A percentile compares a stretch with the other conserved stretches of the same genome.
phyloP scores from a whole-genome alignment of 1,140 invertebrate species.

The Zaprionus lachaisei region DNA sequence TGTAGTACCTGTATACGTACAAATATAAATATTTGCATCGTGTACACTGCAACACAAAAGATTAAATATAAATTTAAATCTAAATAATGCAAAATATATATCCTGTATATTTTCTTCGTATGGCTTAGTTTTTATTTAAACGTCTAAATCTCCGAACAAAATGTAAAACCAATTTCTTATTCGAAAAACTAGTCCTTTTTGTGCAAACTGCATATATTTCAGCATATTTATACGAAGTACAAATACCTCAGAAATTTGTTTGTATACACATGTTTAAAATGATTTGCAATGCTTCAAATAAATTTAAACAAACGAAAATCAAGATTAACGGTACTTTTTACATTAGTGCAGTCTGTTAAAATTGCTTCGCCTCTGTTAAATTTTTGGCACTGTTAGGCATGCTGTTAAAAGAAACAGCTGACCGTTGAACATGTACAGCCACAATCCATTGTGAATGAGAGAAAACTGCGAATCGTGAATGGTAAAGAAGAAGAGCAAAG shows the following conservation, averaged over 20 bases:
- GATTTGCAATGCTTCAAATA: background rate
- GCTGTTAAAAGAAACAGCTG: conserved; percentile 28
- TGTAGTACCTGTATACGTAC: conserved; percentile 51
- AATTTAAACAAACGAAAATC: background rate
- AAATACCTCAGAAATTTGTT: background rate
- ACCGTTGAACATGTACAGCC: conserved; percentile 34
- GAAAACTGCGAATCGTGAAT: conserved; percentile 7
- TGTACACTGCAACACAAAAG: conserved; percentile 8
- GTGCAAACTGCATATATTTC: too few relatives aligned
- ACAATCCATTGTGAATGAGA: conserved; percentile 30
- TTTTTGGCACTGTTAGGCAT: background rate
- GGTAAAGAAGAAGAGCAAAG: conserved; percentile 33
- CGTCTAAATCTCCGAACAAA: too few relatives aligned
- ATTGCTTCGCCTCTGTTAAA: background rate
- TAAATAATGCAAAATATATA: background rate
- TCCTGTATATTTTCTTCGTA: too few relatives aligned
- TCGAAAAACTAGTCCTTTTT: too few relatives aligned
- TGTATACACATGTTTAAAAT: background rate
- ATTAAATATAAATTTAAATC: background rate
- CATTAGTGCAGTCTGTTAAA: conserved; percentile 5
- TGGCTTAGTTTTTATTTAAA: too few relatives aligned
- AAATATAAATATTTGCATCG: conserved; percentile 1
- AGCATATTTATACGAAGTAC: too few relatives aligned
- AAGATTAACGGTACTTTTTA: background rate
- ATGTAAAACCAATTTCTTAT: too few relatives aligned